Conservation (phyloP, 2,888 invertebrate species). For the Micropterix aruncella region DNA sequence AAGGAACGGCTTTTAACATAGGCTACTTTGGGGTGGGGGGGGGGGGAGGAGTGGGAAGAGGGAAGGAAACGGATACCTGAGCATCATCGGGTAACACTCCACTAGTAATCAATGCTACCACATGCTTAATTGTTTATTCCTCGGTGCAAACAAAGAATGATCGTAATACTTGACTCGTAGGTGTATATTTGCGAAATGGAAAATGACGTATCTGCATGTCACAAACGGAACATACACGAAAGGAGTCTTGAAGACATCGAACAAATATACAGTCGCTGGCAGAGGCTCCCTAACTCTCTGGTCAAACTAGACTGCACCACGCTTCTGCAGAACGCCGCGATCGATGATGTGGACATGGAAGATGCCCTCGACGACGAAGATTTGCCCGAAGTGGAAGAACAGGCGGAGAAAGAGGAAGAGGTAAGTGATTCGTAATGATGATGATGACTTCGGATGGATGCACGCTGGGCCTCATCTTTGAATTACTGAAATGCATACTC, state of each 20-base stretch:
- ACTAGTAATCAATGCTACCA: too few relatives aligned
- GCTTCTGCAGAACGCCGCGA: conserved; percentile 70
- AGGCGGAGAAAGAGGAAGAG: conserved; percentile 26
- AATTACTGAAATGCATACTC: too few relatives aligned
- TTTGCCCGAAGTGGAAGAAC: conserved; percentile 23
- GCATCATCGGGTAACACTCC: too few relatives aligned
- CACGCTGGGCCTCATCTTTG: too few relatives aligned
- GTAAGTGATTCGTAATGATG: conserved; percentile 22
- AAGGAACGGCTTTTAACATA: too few relatives aligned
- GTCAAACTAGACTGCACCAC: conserved; percentile 74
- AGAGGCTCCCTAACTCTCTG: conserved; percentile 57
- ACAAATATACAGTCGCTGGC: conserved; percentile 56
- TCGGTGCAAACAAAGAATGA: too few relatives aligned
- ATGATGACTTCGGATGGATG: too few relatives aligned
- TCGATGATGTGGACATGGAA: conserved; percentile 79
- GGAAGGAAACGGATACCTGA: too few relatives aligned
- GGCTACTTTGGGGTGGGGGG: too few relatives aligned
- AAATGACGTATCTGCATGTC: conserved; percentile 62
- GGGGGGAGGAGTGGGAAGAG: too few relatives aligned
- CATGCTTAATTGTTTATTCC: too few relatives aligned
- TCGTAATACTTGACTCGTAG: conserved; percentile 39
- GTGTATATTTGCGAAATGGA: conserved; percentile 86
- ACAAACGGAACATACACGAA: conserved; percentile 74
- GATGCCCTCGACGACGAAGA: conserved; percentile 40
- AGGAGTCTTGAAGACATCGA: conserved; percentile 67